Percentiles rank a stretch among this genome's conserved stretches.
phyloP scores from a whole-genome alignment of 2,113 vertebrate genomes.

The Tor tambroides region DNA sequence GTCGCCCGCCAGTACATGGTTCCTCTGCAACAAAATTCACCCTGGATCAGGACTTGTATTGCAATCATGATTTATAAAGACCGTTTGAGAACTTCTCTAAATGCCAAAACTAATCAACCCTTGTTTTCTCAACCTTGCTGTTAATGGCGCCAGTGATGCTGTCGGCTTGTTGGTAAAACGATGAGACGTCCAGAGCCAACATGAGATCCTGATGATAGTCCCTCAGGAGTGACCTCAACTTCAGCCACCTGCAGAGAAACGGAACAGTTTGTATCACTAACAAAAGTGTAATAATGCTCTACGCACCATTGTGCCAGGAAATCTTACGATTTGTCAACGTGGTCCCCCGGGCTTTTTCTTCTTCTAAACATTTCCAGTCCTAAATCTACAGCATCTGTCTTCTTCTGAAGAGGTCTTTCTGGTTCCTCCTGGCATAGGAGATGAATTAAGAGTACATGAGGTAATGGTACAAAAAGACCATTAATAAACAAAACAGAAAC shows the following conservation, averaged over 20 bases:
- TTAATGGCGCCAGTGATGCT: constrained; percentile 68
- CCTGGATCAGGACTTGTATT: neutral
- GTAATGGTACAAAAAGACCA: neutral
- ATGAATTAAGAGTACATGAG: neutral
- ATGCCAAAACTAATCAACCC: neutral
- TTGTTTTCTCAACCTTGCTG: constrained; percentile 65
- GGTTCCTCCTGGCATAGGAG: constrained; percentile 22
- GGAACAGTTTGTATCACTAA: neutral
- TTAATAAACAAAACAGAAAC: constrained; percentile 14
- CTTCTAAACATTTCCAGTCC: constrained; percentile 11
- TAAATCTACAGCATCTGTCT: constrained; percentile 9
- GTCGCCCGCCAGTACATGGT: constrained; percentile 44
- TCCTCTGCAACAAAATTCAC: constrained; percentile 58
- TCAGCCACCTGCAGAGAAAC: constrained; percentile 69
- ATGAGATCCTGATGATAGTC: constrained; percentile 75
- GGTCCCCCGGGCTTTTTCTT: constrained; percentile 4
- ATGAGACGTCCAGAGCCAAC: constrained; percentile 75
- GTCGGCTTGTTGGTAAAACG: constrained; percentile 77
- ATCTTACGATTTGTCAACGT: constrained; percentile 42
- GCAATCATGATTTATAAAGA: neutral
- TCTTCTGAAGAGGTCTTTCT: constrained; percentile 15
- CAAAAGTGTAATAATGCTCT: neutral
- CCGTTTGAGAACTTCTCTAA: neutral
- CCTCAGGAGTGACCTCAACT: constrained; percentile 70
- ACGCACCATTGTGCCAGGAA: neutral